Evolutionary conservation across 2,888 invertebrate species (phyloP).

Genomic region (Argyra leucocephala): DNA sequence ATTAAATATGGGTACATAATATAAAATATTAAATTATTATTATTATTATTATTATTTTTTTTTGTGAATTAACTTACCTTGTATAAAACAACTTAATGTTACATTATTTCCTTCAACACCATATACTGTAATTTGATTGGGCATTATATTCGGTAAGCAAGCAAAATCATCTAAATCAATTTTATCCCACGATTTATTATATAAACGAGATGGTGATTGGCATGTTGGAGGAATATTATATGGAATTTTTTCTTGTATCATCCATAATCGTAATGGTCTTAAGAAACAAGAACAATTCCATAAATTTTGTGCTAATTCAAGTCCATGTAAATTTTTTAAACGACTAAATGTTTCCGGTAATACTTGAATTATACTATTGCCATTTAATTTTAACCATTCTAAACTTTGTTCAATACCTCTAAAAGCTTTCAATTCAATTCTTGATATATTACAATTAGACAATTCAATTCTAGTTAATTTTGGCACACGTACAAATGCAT

Average conservation of each 20-base stretch:
- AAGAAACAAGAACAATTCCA: constrained; percentile 75
- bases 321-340: constrained; percentile 59
- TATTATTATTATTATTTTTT: too few relatives aligned
- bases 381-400: constrained; percentile 68
- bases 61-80: constrained; percentile 50
- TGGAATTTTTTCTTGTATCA: constrained; percentile 67
- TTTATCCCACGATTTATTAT: constrained; percentile 61
- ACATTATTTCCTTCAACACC: constrained; percentile 64
- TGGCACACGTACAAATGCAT: constrained; percentile 57
- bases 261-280: constrained; percentile 67
- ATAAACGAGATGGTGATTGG: constrained; percentile 54
- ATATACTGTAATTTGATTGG: constrained; percentile 50
- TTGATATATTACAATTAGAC: constrained; percentile 59
- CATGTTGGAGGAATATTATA: constrained; percentile 63
- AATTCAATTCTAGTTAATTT: constrained; percentile 64
- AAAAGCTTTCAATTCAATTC: constrained; percentile 62
- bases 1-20: too few relatives aligned
- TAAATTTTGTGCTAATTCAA: constrained; percentile 68
- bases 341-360: constrained; percentile 58
- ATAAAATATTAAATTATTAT: too few relatives aligned
- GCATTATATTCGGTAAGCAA: constrained; percentile 61
- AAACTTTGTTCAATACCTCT: constrained; percentile 60
- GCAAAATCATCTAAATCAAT: constrained; percentile 71
- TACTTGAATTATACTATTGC: constrained; percentile 60
- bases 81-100: constrained; percentile 61